A percentile compares a stretch with the other conserved stretches of the same genome.
phyloP scores from a whole-genome alignment of 2,888 invertebrate species.

The Andrena trimmerana region DNA sequence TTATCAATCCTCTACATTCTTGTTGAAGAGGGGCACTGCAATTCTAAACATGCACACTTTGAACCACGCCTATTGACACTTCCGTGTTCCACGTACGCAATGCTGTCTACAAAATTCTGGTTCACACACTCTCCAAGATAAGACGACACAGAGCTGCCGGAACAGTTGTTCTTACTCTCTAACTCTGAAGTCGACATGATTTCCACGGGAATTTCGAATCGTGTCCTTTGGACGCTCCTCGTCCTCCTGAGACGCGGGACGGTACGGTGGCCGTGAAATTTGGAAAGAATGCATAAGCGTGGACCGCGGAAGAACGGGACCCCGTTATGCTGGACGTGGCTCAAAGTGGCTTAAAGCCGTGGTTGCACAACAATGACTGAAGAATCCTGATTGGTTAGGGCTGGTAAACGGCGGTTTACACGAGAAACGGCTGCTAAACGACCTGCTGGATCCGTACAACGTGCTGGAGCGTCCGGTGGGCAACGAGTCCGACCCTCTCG shows the following conservation, averaged over 20 bases:
- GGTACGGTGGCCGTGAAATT: not conserved
- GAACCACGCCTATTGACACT: conserved; percentile 48
- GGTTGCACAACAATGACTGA: conserved; percentile 71
- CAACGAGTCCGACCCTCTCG: conserved; percentile 98
- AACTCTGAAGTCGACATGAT: too few species aligned
- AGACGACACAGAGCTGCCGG: conserved; percentile 9
- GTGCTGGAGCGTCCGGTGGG: conserved; percentile 97
- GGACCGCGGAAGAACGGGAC: conserved; percentile 26
- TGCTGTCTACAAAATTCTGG: conserved; percentile 9
- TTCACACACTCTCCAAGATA: conserved; percentile 21
- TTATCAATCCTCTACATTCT: not conserved
- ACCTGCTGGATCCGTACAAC: conserved; percentile 97
- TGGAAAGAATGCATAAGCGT: conserved; percentile 15
- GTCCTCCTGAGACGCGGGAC: not conserved
- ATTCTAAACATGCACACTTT: conserved; percentile 49
- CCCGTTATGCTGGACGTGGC: conserved; percentile 27
- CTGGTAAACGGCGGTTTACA: conserved; percentile 93
- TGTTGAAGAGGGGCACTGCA: conserved; percentile 1
- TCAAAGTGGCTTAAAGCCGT: conserved; percentile 40
- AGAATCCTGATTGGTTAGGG: conserved; percentile 82
- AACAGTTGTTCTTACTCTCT: not conserved
- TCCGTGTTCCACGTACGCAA: conserved; percentile 47
- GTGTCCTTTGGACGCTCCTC: not conserved
- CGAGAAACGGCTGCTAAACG: conserved; percentile 96
- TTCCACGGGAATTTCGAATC: not conserved